Evolutionary conservation across 2,113 vertebrate genomes (phyloP).

Genomic region (Psilopsiagon aurifrons): DNA sequence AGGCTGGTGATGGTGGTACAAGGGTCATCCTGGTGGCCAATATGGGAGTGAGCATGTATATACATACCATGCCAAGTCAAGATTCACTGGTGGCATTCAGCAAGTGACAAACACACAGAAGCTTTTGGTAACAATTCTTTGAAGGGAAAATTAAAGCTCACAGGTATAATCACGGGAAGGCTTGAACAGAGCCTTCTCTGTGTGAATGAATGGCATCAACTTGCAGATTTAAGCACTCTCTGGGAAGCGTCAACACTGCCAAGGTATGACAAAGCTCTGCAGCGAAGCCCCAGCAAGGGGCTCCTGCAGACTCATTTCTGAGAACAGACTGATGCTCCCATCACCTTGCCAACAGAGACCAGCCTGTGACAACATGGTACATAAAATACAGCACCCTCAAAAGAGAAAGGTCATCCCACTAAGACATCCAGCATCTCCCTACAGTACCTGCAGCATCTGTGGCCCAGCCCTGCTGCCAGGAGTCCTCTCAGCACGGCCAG

Average conservation of each 20-base stretch:
- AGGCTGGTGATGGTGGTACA: neutral
- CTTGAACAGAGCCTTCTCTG: neutral
- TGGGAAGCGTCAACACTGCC: neutral
- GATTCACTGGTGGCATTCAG: neutral
- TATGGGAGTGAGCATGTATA: rapidly evolving
- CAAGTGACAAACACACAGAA: neutral
- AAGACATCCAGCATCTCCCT: neutral
- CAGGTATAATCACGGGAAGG: neutral
- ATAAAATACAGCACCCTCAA: neutral
- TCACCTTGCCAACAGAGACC: neutral
- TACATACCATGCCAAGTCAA: neutral
- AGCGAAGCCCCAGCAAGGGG: neutral
- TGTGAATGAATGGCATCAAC: neutral
- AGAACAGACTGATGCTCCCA: neutral
- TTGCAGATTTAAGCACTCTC: neutral
- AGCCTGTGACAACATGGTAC: neutral
- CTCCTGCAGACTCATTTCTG: neutral
- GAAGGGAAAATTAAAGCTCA: neutral
- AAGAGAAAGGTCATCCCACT: neutral
- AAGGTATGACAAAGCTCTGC: neutral
- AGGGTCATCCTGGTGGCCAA: too few species aligned
- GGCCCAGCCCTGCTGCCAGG: neutral
- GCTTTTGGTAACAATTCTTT: neutral
- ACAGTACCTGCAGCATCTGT: neutral
- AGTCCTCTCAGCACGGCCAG: neutral